A percentile compares a stretch with the other conserved stretches of the same genome.
Conservation (phyloP, 1,140 invertebrate species). For the Eubasilissa regina region DNA sequence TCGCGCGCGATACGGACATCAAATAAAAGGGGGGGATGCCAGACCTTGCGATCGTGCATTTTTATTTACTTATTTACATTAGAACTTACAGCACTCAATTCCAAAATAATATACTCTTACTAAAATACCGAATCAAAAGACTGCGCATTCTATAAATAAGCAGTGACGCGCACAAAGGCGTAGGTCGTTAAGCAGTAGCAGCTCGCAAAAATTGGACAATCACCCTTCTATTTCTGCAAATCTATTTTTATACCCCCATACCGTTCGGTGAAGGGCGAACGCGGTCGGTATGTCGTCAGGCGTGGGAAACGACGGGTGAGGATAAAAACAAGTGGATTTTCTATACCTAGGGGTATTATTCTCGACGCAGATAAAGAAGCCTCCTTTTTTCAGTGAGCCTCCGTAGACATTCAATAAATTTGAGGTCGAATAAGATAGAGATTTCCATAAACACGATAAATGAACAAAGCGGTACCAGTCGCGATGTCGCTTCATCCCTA, state of each 20-base stretch:
- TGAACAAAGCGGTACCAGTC: conserved; percentile 33
- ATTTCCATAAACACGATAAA: conserved; percentile 26
- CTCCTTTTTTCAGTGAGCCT: not conserved
- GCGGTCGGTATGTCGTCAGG: conserved; percentile 13
- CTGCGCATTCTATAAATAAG: conserved; percentile 8
- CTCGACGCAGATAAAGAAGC: not conserved
- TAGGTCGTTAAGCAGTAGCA: conserved; percentile 22
- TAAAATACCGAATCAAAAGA: no score
- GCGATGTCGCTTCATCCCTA: not conserved
- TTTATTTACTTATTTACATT: no score
- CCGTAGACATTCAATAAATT: not conserved
- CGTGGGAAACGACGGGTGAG: no score
- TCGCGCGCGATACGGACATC: no score
- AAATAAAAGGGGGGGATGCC: no score
- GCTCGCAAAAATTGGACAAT: conserved; percentile 36
- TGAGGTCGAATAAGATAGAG: conserved; percentile 18
- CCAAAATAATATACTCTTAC: no score
- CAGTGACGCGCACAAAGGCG: not conserved
- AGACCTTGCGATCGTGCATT: no score
- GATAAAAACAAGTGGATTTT: no score
- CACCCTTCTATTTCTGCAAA: conserved; percentile 6
- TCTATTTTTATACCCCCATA: conserved; percentile 31
- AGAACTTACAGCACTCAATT: no score
- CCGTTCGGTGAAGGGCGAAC: not conserved
- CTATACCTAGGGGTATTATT: no score